Evolutionary conservation across 2,888 invertebrate genomes (phyloP), one percentile per base, ranked within the genome.

Genomic region (Drosophila testacea): DNA sequence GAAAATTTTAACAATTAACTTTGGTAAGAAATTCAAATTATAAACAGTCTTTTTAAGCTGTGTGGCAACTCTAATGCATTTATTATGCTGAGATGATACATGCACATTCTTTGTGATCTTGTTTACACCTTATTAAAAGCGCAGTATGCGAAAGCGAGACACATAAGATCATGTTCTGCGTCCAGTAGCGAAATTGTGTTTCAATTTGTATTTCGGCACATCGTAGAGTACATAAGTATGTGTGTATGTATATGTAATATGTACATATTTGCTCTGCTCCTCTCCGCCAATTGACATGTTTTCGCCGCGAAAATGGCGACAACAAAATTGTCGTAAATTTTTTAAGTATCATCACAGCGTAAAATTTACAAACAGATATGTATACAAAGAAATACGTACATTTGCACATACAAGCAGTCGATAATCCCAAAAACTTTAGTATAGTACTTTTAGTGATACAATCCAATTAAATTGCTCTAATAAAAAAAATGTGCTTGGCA

Each of bases 391-490:
- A 4, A n/a, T 41, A 36, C 44, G 22, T 38, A 60, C 9, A 13
- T 47, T 16, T 42, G 6, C 16, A 34, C 36, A 30, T 42, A 44
- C 10, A 32, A 30, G 10, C 36, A 38, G 51, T 42, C 30, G 42
- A 62, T 56, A 72, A 60, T 71, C 61, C 52, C 44, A 72, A 60
- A 42, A 44, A 60, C 38, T 56, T 32, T 22, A 61, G 42, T 63
- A 36, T 47, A 44, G 50, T 57, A 69, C 48, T 50, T 73, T 65
- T 59, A 57, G 55, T 41, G 54, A 69, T 73, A 63, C 69, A 69
- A 69, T 62, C 57, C 64, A 69, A 73, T 73, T 68, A 57, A 72
- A 75, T 76, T 77, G 73, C 55, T 69, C 60, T 55, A 69, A 77
- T 76, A 75, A 72, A 77, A 64, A 67, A 59, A 64, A 47, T 65